Conservation (phyloP, 2,113 vertebrate species). For the Rhinogobius similis region DNA sequence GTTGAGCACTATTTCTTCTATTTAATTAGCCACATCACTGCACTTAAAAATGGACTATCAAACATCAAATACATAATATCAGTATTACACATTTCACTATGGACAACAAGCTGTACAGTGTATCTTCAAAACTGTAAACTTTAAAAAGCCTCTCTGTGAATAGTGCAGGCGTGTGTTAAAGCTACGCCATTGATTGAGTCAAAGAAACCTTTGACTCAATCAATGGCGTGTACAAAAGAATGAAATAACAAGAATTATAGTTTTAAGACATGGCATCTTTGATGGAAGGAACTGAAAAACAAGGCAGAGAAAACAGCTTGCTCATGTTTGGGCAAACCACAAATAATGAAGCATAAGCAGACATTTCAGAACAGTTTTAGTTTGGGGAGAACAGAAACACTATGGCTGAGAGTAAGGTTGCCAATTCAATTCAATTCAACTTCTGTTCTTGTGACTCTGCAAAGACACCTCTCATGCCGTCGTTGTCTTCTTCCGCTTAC, state of each 20-base stretch:
- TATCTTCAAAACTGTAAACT: constrained; percentile 49
- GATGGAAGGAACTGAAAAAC: not conserved
- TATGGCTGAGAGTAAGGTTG: no score
- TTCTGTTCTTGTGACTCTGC: no score
- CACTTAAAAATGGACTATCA: no score
- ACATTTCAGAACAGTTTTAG: not conserved
- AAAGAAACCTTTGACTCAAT: constrained; percentile 38
- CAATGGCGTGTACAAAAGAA: constrained; percentile 2
- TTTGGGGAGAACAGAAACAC: no score
- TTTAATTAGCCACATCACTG: no score
- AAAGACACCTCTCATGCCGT: no score
- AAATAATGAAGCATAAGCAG: no score
- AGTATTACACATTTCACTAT: not conserved
- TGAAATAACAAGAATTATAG: not conserved
- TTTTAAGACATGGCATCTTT: no score
- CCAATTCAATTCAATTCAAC: not conserved
- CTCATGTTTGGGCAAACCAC: not conserved
- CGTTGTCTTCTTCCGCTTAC: no score
- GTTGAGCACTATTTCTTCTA: no score
- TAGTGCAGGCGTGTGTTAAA: constrained; percentile 22
- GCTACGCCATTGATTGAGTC: constrained; percentile 16
- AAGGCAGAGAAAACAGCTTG: no score
- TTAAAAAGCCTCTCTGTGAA: constrained; percentile 43
- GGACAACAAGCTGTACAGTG: not conserved
- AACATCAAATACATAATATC: not conserved